Percentiles rank a stretch among this genome's conserved stretches.
Evolutionary conservation across 1,140 invertebrate genomes (phyloP).

Genomic region (Sitodiplosis mosellana): DNA sequence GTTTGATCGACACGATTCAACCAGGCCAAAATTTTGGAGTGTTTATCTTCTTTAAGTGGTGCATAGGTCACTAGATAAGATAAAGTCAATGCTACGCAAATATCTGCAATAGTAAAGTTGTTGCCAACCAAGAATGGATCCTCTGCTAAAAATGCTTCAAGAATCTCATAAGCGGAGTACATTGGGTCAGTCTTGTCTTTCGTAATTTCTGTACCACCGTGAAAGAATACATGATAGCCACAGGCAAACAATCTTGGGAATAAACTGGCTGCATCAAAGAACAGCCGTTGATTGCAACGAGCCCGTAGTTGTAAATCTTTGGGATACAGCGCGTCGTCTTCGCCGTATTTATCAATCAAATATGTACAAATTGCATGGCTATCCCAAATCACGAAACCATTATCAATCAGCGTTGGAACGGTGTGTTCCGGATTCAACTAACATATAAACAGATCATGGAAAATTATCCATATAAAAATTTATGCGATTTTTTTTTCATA

Average conservation of each 20-base stretch:
- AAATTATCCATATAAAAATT: too few species aligned
- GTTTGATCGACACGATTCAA: slow-evolving; percentile 1
- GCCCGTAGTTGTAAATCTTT: slow-evolving; percentile 30
- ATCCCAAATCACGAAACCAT: slow-evolving; percentile 37
- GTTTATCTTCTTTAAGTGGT: slow-evolving; percentile 6
- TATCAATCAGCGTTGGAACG: slow-evolving; percentile 45
- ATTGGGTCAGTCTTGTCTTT: slow-evolving; percentile 20
- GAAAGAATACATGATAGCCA: slow-evolving; percentile 19
- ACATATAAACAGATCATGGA: too few species aligned
- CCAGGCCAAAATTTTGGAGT: slow-evolving; percentile 8
- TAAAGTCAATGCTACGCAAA: slow-evolving; percentile 21
- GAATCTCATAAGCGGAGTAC: slow-evolving; percentile 26
- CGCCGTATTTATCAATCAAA: slow-evolving; percentile 33
- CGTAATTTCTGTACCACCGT: slow-evolving; percentile 8
- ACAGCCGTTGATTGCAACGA: slow-evolving; percentile 33
- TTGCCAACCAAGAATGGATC: slow-evolving; percentile 24
- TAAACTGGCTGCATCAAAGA: slow-evolving; percentile 40
- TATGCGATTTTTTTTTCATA: too few species aligned
- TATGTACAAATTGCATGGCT: slow-evolving; percentile 41
- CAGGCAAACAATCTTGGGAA: slow-evolving; percentile 34
- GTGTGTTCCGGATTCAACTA: slow-evolving; percentile 52
- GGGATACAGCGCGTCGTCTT: slow-evolving; percentile 33
- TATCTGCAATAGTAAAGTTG: slow-evolving; percentile 25
- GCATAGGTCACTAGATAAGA: slow-evolving; percentile 7
- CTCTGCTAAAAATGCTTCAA: slow-evolving; percentile 29